phyloP scores from a whole-genome alignment of 2,888 invertebrate genomes.

The Anoplius nigerrimus region DNA sequence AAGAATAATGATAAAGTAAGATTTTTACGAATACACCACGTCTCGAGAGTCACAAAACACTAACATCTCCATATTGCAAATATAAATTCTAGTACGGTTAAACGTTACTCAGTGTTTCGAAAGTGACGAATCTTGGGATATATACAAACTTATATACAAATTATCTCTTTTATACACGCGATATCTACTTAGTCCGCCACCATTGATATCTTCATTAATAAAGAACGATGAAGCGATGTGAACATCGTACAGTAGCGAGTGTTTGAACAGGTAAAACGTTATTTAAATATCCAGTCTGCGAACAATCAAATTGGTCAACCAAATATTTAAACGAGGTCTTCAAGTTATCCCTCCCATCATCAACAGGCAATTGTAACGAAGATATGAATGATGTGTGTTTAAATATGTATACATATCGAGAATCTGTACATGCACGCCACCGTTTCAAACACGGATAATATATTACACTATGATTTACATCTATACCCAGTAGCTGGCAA shows the following conservation, averaged over 20 bases:
- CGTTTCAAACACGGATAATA: constrained; percentile 45
- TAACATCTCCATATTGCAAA: constrained; percentile 40
- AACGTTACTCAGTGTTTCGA: constrained; percentile 57
- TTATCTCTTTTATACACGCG: constrained; percentile 58
- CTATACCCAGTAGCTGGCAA: constrained; percentile 40
- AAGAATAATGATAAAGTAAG: not conserved
- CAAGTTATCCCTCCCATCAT: not conserved
- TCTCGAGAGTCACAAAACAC: constrained; percentile 41
- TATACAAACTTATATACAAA: constrained; percentile 56
- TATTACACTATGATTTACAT: constrained; percentile 57
- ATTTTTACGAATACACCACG: constrained; percentile 31
- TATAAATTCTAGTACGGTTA: constrained; percentile 52
- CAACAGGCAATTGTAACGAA: constrained; percentile 26
- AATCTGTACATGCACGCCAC: constrained; percentile 48
- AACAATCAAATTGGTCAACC: not conserved
- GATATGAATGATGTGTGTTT: constrained; percentile 41
- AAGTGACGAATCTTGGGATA: constrained; percentile 58
- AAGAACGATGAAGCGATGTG: not conserved
- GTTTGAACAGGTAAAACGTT: too few species aligned
- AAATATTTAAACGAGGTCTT: constrained; percentile 8
- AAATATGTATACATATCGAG: constrained; percentile 42
- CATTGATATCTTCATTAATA: constrained; percentile 44
- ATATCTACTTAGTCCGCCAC: constrained; percentile 40
- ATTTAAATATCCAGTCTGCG: not conserved
- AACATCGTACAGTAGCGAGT: too few species aligned